Evolutionary conservation across 2,888 invertebrate genomes (phyloP).

Genomic region (Oscheius onirici): DNA sequence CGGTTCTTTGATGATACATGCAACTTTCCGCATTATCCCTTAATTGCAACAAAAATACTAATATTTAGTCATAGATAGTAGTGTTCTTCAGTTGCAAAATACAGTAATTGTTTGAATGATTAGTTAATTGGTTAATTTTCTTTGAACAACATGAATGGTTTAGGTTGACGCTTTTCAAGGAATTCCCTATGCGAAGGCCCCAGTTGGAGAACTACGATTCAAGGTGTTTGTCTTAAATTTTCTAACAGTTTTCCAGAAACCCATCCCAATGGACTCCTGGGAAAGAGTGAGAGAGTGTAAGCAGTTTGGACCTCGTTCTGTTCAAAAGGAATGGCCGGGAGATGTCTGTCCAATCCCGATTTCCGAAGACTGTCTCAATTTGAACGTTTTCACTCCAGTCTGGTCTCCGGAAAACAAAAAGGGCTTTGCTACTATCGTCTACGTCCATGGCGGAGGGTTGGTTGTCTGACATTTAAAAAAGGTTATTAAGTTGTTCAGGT

Average conservation of each 20-base stretch:
- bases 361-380: slow-evolving; percentile 51
- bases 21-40: too few species aligned
- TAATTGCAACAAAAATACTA: too few species aligned
- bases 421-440: slow-evolving; percentile 54
- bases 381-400: slow-evolving; percentile 56
- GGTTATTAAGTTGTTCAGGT: slow-evolving; percentile 18
- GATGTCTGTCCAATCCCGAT: not conserved
- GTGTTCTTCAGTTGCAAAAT: too few species aligned
- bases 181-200: slow-evolving; percentile 54
- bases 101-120: too few species aligned
- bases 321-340: slow-evolving; percentile 40
- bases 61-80: too few species aligned
- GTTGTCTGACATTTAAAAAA: not conserved
- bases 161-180: slow-evolving; percentile 57
- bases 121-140: too few species aligned
- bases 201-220: slow-evolving; percentile 51
- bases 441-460: slow-evolving; percentile 48
- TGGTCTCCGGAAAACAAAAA: slow-evolving; percentile 39
- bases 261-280: slow-evolving; percentile 48
- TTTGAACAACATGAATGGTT: not conserved
- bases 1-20: too few species aligned
- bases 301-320: slow-evolving; percentile 44
- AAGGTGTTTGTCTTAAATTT: slow-evolving; percentile 22
- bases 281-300: slow-evolving; percentile 44
- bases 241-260: slow-evolving; percentile 34